These are phyloP conservation scores for Bilobella aurantiaca DNA, from an alignment of 1,140 invertebrate species.

Conservation along the genomic window DNA sequence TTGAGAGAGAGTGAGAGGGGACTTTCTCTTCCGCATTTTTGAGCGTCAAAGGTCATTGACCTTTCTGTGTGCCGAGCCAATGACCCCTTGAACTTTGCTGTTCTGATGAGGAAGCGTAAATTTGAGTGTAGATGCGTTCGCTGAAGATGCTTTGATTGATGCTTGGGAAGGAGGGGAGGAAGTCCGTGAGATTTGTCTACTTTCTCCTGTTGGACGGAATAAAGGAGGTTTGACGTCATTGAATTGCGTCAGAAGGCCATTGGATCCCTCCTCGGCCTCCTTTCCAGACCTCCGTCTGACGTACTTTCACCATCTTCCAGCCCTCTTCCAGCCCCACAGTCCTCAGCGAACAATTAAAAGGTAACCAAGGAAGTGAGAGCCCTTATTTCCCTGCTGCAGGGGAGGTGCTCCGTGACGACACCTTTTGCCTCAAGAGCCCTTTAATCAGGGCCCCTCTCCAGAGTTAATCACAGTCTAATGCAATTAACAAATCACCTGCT, in stretches of 20 bases:
- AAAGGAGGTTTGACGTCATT: slow-evolving; percentile 1
- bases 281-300: neutral
- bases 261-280: neutral
- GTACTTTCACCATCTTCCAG: neutral
- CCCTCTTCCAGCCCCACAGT: neutral
- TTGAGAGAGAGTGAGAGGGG: too few relatives aligned
- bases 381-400: too few relatives aligned
- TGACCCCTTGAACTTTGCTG: too few relatives aligned
- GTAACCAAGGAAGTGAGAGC: neutral
- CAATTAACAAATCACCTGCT: too few relatives aligned
- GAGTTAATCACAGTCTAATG: too few relatives aligned
- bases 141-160: slow-evolving; percentile 1
- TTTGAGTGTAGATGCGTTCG: too few relatives aligned
- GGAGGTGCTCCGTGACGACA: neutral
- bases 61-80: too few relatives aligned
- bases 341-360: neutral
- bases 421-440: too few relatives aligned
- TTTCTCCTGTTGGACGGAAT: neutral
- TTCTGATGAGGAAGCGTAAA: too few relatives aligned
- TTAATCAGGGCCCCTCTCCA: too few relatives aligned
- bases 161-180: neutral
- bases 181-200: neutral
- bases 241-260: neutral
- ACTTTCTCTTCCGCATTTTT: too few relatives aligned
- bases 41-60: too few relatives aligned